phyloP scores from a whole-genome alignment of 2,113 vertebrate genomes.

The Lasiurus borealis region DNA sequence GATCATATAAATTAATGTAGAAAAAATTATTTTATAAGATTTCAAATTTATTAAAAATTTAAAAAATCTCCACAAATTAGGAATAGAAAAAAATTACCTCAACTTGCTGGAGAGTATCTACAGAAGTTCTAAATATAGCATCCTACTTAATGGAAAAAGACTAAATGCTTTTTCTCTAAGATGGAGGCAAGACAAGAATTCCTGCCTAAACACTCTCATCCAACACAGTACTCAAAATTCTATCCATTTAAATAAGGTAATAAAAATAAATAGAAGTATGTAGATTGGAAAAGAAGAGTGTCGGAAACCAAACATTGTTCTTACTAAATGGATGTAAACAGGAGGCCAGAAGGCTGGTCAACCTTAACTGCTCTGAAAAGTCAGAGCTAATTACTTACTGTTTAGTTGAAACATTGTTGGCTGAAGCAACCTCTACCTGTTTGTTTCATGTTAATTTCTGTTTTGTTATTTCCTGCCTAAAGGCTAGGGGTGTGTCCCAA shows the following conservation, averaged over 20 bases:
- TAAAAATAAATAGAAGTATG: not conserved
- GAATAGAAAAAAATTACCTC: not conserved
- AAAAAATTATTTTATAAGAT: not conserved
- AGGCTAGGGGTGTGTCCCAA: too few relatives aligned
- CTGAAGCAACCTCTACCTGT: too few relatives aligned
- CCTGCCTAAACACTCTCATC: not conserved
- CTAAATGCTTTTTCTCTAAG: not conserved
- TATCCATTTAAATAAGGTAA: not conserved
- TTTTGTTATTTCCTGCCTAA: too few relatives aligned
- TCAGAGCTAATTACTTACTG: too few relatives aligned
- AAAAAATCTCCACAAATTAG: not conserved
- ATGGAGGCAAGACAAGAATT: not conserved
- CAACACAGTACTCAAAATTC: not conserved
- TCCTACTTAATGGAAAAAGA: not conserved
- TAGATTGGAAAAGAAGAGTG: not conserved
- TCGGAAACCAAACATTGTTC: too few relatives aligned
- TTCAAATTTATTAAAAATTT: not conserved
- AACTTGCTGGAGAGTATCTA: not conserved
- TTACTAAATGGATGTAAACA: too few relatives aligned
- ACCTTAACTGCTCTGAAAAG: too few relatives aligned
- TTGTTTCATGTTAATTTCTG: too few relatives aligned
- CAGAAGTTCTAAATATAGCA: not conserved
- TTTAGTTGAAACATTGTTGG: too few relatives aligned
- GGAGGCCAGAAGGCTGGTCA: too few relatives aligned
- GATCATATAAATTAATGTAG: not conserved